Percentiles rank a stretch among this genome's conserved stretches.
Conservation (phyloP, 92 coral and sea anemone species). For the Parazoanthus swiftii region DNA sequence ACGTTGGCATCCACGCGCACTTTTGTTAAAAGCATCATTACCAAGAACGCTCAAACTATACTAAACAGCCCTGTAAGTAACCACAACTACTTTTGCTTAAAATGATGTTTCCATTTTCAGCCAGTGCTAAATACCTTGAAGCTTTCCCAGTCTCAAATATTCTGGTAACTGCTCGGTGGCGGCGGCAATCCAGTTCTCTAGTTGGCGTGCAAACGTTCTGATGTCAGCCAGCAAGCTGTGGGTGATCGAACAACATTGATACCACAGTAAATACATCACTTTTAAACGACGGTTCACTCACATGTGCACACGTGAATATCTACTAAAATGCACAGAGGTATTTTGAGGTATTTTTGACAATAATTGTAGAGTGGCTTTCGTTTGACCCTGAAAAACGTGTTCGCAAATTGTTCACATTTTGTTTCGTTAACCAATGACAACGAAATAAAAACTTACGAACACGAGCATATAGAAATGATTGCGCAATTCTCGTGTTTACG, state of each 20-base stretch:
- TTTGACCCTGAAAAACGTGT: too few relatives aligned
- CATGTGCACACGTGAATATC: background rate
- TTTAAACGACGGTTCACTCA: background rate
- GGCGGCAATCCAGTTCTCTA: slow-evolving; percentile 84
- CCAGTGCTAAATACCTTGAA: slow-evolving; percentile 71
- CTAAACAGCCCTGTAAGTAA: background rate
- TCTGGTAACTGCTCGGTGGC: slow-evolving; percentile 90
- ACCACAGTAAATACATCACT: background rate
- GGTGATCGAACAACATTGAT: background rate
- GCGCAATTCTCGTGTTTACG: too few relatives aligned
- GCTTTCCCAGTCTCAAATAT: slow-evolving; percentile 83
- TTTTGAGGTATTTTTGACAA: too few relatives aligned
- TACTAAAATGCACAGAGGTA: too few relatives aligned
- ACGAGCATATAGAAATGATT: too few relatives aligned
- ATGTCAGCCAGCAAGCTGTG: slow-evolving; percentile 75
- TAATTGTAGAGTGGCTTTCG: too few relatives aligned
- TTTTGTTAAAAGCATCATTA: too few relatives aligned
- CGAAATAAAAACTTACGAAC: too few relatives aligned
- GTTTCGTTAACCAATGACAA: too few relatives aligned
- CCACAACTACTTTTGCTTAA: background rate
- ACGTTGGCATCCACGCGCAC: too few relatives aligned
- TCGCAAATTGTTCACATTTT: too few relatives aligned
- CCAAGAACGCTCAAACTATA: background rate
- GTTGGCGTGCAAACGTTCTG: slow-evolving; percentile 91
- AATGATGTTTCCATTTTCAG: background rate